These are phyloP conservation scores for Sternotherus odoratus DNA, from an alignment of 2,797 vertebrate species.

Conservation along the genomic window DNA sequence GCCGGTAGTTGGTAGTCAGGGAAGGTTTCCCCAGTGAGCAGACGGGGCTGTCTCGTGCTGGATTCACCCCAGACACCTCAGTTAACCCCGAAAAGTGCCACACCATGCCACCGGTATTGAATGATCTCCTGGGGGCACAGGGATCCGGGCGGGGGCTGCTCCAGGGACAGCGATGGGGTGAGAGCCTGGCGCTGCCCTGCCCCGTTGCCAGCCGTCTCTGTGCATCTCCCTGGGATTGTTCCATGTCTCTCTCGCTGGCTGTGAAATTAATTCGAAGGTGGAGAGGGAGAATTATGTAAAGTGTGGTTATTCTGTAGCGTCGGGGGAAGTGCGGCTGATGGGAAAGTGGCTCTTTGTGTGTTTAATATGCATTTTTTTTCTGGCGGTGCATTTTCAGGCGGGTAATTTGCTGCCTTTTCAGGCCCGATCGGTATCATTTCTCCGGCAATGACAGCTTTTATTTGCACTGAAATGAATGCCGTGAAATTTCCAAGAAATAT, in stretches of 20 bases:
- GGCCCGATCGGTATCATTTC: conserved; percentile 87
- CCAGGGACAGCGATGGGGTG: background rate
- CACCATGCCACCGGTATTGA: background rate
- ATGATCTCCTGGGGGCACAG: no score
- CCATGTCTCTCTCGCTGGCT: conserved; percentile 58
- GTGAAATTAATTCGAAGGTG: conserved; percentile 74
- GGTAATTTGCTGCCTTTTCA: conserved; percentile 87
- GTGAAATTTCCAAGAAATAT: conserved; percentile 86
- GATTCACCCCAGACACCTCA: no score
- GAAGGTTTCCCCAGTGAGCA: background rate
- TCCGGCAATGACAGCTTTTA: conserved; percentile 86
- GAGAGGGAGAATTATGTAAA: conserved; percentile 79
- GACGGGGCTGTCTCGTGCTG: background rate
- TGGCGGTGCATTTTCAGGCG: conserved; percentile 81
- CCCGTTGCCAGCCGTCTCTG: rapidly evolving
- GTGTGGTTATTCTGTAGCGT: conserved; percentile 73
- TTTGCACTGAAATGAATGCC: conserved; percentile 85
- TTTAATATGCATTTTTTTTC: conserved; percentile 85
- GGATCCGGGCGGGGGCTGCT: no score
- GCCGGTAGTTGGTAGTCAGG: background rate
- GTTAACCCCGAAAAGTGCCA: rapidly evolving
- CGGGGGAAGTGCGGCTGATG: conserved; percentile 77
- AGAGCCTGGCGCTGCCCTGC: background rate
- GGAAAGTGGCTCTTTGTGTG: conserved; percentile 84
- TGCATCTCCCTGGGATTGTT: conserved; percentile 18